These are phyloP conservation scores for Aptenodytes forsteri DNA, from an alignment of 2,113 vertebrate species.

Conservation along the genomic window DNA sequence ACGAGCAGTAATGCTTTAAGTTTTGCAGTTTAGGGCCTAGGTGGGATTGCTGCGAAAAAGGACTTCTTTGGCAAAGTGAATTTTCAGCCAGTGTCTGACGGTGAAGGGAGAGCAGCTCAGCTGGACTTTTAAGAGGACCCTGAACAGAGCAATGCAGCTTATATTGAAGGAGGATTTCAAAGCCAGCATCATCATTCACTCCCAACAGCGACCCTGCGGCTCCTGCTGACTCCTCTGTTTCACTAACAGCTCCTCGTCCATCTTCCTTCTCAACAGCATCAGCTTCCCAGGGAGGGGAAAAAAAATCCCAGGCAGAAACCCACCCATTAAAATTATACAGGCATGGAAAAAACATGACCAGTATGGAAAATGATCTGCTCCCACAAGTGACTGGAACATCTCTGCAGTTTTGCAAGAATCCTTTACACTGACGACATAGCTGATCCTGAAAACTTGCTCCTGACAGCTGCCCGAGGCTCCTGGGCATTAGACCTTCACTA, in stretches of 20 bases:
- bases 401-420: not conserved
- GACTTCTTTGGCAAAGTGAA: not conserved
- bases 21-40: not conserved
- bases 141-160: not conserved
- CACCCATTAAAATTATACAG: not conserved
- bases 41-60: not conserved
- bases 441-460: not conserved
- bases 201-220: not conserved
- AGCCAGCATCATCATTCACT: not conserved
- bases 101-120: not conserved
- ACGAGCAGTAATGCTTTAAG: not conserved
- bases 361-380: not conserved
- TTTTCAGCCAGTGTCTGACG: not conserved
- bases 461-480: not conserved
- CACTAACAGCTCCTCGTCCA: not conserved
- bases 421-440: fast-evolving
- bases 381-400: not conserved
- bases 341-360: not conserved
- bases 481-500: not conserved
- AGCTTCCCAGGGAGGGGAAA: not conserved
- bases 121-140: not conserved
- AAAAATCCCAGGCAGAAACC: not conserved
- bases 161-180: not conserved
- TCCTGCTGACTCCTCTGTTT: not conserved
- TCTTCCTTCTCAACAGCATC: not conserved